Conservation (phyloP, 2,113 vertebrate species). For the Micronycteris hirsuta region DNA sequence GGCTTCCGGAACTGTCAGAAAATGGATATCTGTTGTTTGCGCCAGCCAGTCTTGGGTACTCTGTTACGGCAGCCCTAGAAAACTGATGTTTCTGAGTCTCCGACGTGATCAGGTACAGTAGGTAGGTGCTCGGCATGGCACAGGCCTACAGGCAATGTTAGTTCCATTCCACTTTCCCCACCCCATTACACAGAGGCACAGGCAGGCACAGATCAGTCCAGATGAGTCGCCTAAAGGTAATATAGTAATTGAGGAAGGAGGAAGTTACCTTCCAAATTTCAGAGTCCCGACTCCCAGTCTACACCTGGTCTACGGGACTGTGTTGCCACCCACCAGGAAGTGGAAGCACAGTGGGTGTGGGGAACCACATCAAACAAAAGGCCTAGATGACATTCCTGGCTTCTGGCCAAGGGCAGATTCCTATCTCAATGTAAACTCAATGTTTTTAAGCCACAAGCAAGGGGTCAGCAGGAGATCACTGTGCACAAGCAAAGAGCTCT, state of each 20-base stretch:
- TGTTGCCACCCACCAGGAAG: neutral
- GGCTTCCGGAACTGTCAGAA: neutral
- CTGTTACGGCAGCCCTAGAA: neutral
- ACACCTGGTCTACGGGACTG: neutral
- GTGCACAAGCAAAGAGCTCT: neutral
- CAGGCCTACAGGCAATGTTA: neutral
- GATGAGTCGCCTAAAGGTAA: neutral
- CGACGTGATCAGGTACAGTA: neutral
- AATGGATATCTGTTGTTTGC: neutral
- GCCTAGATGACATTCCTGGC: neutral
- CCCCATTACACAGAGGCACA: neutral
- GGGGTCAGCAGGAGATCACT: neutral
- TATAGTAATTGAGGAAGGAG: neutral
- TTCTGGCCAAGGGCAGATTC: conserved; percentile 8
- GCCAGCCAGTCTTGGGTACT: too few species aligned
- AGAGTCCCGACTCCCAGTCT: neutral
- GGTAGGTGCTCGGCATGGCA: neutral
- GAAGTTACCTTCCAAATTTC: neutral
- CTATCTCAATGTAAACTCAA: neutral
- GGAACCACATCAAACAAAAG: neutral
- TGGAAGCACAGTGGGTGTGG: neutral
- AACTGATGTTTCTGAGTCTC: neutral
- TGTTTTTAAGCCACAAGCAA: conserved; percentile 8
- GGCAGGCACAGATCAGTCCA: neutral
- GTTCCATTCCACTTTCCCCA: neutral